These are phyloP conservation scores for Hanleya hanleyi DNA, from an alignment of 2,888 invertebrate species.

Conservation along the genomic window DNA sequence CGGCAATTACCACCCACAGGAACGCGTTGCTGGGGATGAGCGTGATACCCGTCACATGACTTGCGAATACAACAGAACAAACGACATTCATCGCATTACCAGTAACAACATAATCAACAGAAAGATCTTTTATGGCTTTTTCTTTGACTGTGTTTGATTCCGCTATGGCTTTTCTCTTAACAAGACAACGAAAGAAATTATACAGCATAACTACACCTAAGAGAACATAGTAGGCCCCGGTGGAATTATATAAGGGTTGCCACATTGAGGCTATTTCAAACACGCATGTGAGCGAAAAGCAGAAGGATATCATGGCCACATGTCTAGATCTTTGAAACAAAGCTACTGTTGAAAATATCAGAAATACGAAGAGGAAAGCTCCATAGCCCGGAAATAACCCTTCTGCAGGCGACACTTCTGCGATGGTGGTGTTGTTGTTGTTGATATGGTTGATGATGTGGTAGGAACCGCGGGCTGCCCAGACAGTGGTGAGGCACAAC, in stretches of 20 bases:
- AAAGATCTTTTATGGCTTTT: neutral
- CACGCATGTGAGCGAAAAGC: conserved; percentile 38
- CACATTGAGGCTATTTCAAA: conserved; percentile 47
- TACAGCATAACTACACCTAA: conserved; percentile 39
- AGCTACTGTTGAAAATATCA: conserved; percentile 37
- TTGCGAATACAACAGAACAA: conserved; percentile 43
- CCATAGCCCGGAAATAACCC: conserved; percentile 47
- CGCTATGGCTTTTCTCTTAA: neutral
- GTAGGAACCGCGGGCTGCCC: conserved; percentile 45
- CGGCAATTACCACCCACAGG: conserved; percentile 45
- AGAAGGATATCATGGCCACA: conserved; percentile 41
- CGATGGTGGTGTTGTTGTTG: neutral
- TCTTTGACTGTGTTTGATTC: neutral
- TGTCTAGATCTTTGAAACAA: conserved; percentile 35
- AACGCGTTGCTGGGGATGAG: conserved; percentile 31
- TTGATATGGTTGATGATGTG: conserved; percentile 15
- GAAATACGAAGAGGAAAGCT: conserved; percentile 41
- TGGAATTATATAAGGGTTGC: conserved; percentile 40
- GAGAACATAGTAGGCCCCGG: conserved; percentile 45
- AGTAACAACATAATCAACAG: conserved; percentile 42
- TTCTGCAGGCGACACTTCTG: conserved; percentile 22
- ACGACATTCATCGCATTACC: conserved; percentile 47
- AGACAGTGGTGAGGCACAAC: conserved; percentile 41
- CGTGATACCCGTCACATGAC: conserved; percentile 41
- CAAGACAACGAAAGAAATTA: conserved; percentile 27